Percentiles rank a stretch among this genome's conserved stretches.
phyloP scores from a whole-genome alignment of 1,140 invertebrate genomes.

The Megathymus violae region DNA sequence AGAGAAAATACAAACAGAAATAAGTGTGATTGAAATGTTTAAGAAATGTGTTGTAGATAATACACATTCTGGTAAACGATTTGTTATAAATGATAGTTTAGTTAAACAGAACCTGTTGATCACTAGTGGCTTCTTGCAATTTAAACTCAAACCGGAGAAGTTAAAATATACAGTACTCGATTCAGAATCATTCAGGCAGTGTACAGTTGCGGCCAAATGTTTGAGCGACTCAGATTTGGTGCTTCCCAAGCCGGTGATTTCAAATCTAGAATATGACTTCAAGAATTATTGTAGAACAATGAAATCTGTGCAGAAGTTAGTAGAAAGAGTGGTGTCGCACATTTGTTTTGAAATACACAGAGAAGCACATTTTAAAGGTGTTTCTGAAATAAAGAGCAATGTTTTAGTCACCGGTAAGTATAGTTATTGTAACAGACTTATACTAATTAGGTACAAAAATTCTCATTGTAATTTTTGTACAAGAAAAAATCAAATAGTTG shows the following conservation, averaged over 20 bases:
- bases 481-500: too few species aligned
- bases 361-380: conserved; percentile 72
- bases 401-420: conserved; percentile 83
- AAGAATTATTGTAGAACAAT: conserved; percentile 71
- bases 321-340: conserved; percentile 71
- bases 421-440: too few species aligned
- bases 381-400: conserved; percentile 83
- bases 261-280: conserved; percentile 68
- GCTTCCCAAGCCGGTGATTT: conserved; percentile 50
- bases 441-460: too few species aligned
- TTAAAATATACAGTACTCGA: conserved; percentile 86
- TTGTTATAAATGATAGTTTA: conserved; percentile 86
- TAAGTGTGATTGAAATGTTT: conserved; percentile 84
- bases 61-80: conserved; percentile 79
- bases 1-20: conserved; percentile 67
- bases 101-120: conserved; percentile 83
- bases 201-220: conserved; percentile 83
- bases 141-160: conserved; percentile 84
- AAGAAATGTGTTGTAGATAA: conserved; percentile 84
- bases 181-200: conserved; percentile 82
- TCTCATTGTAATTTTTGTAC: too few species aligned
- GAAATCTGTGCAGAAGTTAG: conserved; percentile 71
- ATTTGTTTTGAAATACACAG: conserved; percentile 79
- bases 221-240: conserved; percentile 63
- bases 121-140: conserved; percentile 71